Conservation (phyloP, 2,888 invertebrate species). For the Macropis europaea region DNA sequence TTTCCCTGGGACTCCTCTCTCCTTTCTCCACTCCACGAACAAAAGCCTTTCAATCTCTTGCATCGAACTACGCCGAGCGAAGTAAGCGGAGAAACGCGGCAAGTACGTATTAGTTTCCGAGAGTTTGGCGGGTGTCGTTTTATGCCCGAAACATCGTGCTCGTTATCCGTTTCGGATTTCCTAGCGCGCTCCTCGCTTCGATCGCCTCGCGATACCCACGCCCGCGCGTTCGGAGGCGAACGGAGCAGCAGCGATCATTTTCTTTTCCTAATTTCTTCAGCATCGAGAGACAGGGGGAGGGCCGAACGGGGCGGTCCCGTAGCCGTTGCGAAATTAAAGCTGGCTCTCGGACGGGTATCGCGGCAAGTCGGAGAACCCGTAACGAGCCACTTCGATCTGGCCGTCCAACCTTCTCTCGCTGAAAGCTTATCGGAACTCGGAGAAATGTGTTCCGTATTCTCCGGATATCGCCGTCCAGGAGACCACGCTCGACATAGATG, state of each 20-base stretch:
- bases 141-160: neutral
- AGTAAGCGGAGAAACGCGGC: slow-evolving; percentile 4
- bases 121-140: neutral
- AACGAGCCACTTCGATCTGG: slow-evolving; percentile 51
- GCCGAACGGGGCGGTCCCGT: slow-evolving; percentile 33
- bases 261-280: neutral
- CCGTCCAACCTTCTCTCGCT: slow-evolving; percentile 12
- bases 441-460: slow-evolving; percentile 20
- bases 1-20: neutral
- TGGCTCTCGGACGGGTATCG: slow-evolving; percentile 18
- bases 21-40: too few species aligned
- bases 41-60: slow-evolving; percentile 20
- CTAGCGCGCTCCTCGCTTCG: neutral
- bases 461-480: slow-evolving; percentile 9
- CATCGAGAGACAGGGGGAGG: neutral
- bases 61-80: neutral
- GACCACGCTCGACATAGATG: neutral
- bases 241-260: neutral
- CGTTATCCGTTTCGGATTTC: slow-evolving; percentile 12
- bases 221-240: neutral
- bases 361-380: slow-evolving; percentile 35
- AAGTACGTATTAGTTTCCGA: slow-evolving; percentile 17
- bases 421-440: slow-evolving; percentile 50
- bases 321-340: slow-evolving; percentile 59
- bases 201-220: neutral